Base-by-base conservation (phyloP, 30 jellyfish, hydroid and myxozoan genomes). In the Aurelia aurita region DNA sequence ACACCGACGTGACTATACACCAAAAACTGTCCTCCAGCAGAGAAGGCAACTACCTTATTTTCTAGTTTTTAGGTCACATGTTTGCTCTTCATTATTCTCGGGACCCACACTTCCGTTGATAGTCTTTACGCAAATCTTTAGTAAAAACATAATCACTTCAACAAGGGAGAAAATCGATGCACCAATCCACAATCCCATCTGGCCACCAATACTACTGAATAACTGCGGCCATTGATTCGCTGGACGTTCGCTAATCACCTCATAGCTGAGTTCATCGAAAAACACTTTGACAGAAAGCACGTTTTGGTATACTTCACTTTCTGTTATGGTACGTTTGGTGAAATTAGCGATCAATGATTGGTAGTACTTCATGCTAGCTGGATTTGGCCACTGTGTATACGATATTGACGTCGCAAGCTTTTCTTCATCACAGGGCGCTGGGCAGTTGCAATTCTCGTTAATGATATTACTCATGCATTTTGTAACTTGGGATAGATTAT, bases 231-330 rank as follows among this genome's bases (percentile, higher is more conserved):
- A 19, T 14, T 13, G 43, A 62, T 62, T 18, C 20, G 19, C 43
- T 25, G 32, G 20, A 1, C 27, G 2, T 25, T 62, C 74, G 19
- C 20, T 28, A 13, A 62, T 25, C 20, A 25, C 46, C 20, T 62
- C 74, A 62, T 62, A 62, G 20, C 74, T 3, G 5, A 62, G 43
- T 62, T 62, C 74, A 62, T 62, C 74, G 27, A 62, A 62, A 7
- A 15, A 62, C 7, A 62, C 27, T 7, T 62, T 62, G 20, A 62
- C 5, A 5, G 46, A 62, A 20, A 62, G 9, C 20, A 62, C 0
- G 20, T 16, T 62, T 62, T 62, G 34, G 46, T 62, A 16, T 18
- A 62, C 43, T 20, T 62, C 74, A 16, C 20, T 27, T 18, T 25
- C 43, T 62, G 74, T 62, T 18, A 62, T n/a, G 8, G 11, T 62